Evolutionary conservation across 2,888 invertebrate species (phyloP).

Genomic region (Sclerodermus sp.): DNA sequence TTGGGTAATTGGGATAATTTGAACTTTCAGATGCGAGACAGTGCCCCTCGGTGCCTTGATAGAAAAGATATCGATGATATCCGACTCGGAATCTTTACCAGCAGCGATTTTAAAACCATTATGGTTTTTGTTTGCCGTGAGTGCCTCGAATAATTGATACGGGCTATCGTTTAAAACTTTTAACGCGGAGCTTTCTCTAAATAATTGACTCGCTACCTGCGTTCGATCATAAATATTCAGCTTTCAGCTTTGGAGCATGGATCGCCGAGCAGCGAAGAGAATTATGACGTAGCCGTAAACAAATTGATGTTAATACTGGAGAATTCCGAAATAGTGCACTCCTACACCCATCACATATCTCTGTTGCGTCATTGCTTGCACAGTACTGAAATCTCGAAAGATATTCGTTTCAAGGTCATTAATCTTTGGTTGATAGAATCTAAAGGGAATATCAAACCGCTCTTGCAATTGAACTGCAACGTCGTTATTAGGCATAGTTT

Average conservation of each 20-base stretch:
- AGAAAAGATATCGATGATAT: background rate
- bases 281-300: constrained; percentile 17
- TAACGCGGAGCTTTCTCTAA: too few relatives aligned
- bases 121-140: constrained; percentile 36
- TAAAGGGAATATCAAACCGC: constrained; percentile 26
- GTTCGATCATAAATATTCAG: too few relatives aligned
- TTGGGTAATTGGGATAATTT: too few relatives aligned
- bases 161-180: too few relatives aligned
- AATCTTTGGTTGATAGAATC: constrained; percentile 33
- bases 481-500: constrained; percentile 21
- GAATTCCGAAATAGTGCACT: constrained; percentile 21
- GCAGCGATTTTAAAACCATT: constrained; percentile 25
- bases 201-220: too few relatives aligned
- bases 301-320: constrained; percentile 17
- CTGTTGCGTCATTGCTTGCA: constrained; percentile 26
- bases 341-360: constrained; percentile 35
- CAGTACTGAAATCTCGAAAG: constrained; percentile 19
- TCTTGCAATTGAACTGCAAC: constrained; percentile 15
- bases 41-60: constrained; percentile 18
- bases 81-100: background rate
- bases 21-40: constrained; percentile 9
- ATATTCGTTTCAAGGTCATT: constrained; percentile 21
- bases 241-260: too few relatives aligned
- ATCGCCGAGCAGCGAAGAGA: background rate
- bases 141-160: constrained; percentile 4